Evolutionary conservation across 2,113 vertebrate genomes (phyloP), one percentile per base, ranked within the genome.

Genomic region (Bubo bubo): DNA sequence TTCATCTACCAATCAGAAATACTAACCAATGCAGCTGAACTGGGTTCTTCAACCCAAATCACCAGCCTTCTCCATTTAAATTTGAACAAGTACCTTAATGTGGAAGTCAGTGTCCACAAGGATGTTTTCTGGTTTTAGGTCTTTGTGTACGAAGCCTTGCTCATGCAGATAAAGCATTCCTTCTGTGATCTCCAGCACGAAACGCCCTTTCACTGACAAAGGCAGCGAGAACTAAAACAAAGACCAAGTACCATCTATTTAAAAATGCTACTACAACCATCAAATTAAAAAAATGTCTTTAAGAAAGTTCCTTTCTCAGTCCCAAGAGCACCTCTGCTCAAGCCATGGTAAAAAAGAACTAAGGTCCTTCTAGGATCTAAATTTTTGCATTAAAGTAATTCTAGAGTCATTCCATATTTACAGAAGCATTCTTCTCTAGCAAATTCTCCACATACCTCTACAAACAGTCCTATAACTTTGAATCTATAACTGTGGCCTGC

Each of bases 121-220:
- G 94, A 99, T 99, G 89, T 99, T 99, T 90, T 99, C 99, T 23
- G 99, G 99, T 93, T 99, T 99, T 68, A 99, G 97, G 95, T 99
- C 99, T 97, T 99, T 99, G 97, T 99, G 99, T 74, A 99, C 97
- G 45, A 99, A 97, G 4, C 96, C 92, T 83, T 98, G 97, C n/a
- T 98, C 75, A 3, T 99, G 98, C 60, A 99, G 97, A 95, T 99
- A 99, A 45, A 98, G 83, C 99, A 99, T 99, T 43, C 99, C 99
- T 95, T 99, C 99, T 73, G 98, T 97, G 91, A 99, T 99, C 97
- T 99, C 99, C 93, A 99, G 32, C 52, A 99, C 98, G 6, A 99
- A 98, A 93, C 99, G 98, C 56, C 99, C 99, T 96, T 98, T 99
- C 77, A 99, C 85, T 37, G 99, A 98, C 39, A 99, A 35, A 18